A percentile compares a stretch with the other conserved stretches of the same genome.
These are phyloP conservation scores for Tillus elongatus DNA, from an alignment of 2,888 invertebrate genomes.

Conservation along the genomic window DNA sequence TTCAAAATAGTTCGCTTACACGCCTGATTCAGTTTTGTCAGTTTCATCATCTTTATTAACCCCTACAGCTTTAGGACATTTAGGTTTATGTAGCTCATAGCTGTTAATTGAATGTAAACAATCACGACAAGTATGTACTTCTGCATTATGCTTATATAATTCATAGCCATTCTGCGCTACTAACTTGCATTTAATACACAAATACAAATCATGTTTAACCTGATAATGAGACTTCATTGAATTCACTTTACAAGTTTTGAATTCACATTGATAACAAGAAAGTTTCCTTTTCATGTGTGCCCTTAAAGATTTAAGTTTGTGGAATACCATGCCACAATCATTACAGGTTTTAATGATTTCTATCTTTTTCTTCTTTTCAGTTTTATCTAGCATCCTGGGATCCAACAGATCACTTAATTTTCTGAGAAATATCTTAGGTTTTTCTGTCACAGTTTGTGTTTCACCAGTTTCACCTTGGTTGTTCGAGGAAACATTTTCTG, in stretches of 20 bases:
- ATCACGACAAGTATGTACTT: neutral
- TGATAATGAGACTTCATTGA: slow-evolving; percentile 14
- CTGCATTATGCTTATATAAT: neutral
- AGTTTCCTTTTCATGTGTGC: neutral
- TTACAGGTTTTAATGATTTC: slow-evolving; percentile 16
- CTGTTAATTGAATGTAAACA: too few relatives aligned
- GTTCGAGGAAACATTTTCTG: too few relatives aligned
- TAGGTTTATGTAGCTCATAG: too few relatives aligned
- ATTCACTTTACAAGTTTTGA: slow-evolving; percentile 11
- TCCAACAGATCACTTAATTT: slow-evolving; percentile 16
- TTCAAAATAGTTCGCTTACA: too few relatives aligned
- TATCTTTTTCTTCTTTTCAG: slow-evolving; percentile 11
- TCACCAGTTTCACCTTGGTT: neutral
- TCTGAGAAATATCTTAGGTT: slow-evolving; percentile 19
- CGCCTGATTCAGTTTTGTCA: too few relatives aligned
- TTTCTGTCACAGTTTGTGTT: slow-evolving; percentile 3
- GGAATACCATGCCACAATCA: slow-evolving; percentile 14
- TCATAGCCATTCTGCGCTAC: neutral
- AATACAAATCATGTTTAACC: slow-evolving; percentile 11
- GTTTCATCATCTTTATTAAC: too few relatives aligned
- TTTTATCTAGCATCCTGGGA: slow-evolving; percentile 5
- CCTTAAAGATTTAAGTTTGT: slow-evolving; percentile 10
- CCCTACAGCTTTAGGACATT: too few relatives aligned
- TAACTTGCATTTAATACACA: slow-evolving; percentile 4
- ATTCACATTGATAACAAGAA: slow-evolving; percentile 15